Base-by-base conservation (phyloP, 2,888 invertebrate genomes). In the Drosophila multiciliata region DNA sequence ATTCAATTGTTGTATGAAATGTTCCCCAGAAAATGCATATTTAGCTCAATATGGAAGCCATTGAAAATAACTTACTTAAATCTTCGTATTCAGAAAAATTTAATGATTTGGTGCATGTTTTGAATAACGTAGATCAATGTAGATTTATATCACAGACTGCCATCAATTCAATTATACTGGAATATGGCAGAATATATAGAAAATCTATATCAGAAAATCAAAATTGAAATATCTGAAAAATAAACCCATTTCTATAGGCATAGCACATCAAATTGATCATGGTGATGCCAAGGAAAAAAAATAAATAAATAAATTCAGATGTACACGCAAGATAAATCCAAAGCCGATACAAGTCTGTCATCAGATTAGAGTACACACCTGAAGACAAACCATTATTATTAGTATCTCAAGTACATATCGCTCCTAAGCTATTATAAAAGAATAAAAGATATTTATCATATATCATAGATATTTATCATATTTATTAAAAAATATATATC, bases 21-120 rank as follows among this genome's bases (percentile, higher is more conserved):
- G 85, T 82, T 0, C 80, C 67, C 12, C 87, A 0, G 85, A 70
- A 66, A 85, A 85, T 1, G 87, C 85, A 32, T 87, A 35, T 29
- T 84, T 82, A 1, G 85, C 29, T 40, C 3, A 49, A 29, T 0
- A 5, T 42, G 1, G 0, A 9, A 45, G 32, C 26, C 1, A 20
- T 3, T 52, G 0, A 5, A 11, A 50, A 48, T 15, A n/a, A 52
- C 70, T 64, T 59, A 80, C 81, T 26, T 49, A 53, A 33, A 80
- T 78, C 6, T 80, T 80, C 1, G 81, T 70, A n/a, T 45, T 42
- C 7, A 81, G 35, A 17, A 42, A 57, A 78, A 80, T 0, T 11
- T 50, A 23, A 81, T 74, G 5, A 71, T 68, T 17, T 68, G 20
- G 17, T 81, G 82, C 0, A 53, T 57, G 9, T 62, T 66, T 1